These are phyloP conservation scores for Pavo muticus DNA, from an alignment of 2,113 vertebrate species.

Conservation along the genomic window DNA sequence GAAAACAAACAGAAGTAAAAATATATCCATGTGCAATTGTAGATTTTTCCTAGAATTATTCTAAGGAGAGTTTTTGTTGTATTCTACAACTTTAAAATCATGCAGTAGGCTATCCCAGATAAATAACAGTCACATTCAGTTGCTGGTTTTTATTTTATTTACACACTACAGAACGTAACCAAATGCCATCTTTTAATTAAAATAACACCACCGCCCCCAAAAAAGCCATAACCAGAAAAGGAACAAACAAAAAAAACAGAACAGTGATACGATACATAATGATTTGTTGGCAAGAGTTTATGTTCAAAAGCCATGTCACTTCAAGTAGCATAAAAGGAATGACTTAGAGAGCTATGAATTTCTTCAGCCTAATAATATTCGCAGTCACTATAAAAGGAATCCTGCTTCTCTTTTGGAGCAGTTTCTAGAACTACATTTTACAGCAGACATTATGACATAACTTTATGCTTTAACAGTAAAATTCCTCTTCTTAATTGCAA, in stretches of 20 bases:
- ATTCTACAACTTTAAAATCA: background rate
- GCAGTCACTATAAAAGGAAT: background rate
- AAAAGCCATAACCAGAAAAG: background rate
- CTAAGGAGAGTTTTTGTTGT: background rate
- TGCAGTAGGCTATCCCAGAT: background rate
- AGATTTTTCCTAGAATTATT: no score
- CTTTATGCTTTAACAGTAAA: background rate
- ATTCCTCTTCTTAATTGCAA: background rate
- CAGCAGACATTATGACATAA: background rate
- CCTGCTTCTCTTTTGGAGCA: background rate
- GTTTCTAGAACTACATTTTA: background rate
- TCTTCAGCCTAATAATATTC: background rate
- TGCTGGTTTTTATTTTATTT: background rate
- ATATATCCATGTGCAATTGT: background rate
- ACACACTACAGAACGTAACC: background rate
- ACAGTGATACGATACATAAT: background rate
- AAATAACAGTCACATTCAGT: background rate
- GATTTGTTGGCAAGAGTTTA: background rate
- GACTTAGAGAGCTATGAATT: background rate
- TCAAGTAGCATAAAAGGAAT: background rate
- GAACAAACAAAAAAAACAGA: background rate
- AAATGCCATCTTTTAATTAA: background rate
- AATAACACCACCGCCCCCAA: background rate
- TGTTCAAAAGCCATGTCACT: background rate
- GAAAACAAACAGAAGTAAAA: background rate